Percentiles rank a stretch among this genome's conserved stretches.
Conservation (phyloP, 37 sponge, comb jelly and placozoan genomes). For the Geodia barretti region DNA sequence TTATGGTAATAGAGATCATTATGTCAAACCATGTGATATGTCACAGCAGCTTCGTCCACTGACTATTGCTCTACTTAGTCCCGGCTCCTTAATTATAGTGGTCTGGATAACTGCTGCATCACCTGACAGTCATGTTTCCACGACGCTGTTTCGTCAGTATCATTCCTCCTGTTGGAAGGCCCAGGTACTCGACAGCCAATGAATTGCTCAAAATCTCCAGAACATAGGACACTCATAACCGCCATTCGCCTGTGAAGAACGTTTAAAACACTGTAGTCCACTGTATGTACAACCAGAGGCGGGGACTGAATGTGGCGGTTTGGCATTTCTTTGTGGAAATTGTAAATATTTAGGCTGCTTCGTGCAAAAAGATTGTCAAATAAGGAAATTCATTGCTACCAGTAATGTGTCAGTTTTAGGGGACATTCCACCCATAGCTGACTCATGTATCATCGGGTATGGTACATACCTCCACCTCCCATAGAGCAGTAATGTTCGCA, state of each 20-base stretch:
- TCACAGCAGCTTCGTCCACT: neutral
- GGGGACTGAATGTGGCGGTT: too few relatives aligned
- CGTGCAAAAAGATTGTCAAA: neutral
- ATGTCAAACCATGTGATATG: neutral
- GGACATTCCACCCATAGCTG: neutral
- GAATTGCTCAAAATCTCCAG: conserved; percentile 55
- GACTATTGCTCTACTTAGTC: neutral
- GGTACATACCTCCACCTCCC: conserved; percentile 34
- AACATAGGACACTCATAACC: too few relatives aligned
- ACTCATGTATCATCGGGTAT: too few relatives aligned
- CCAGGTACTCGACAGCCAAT: conserved; percentile 22
- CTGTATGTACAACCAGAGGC: too few relatives aligned
- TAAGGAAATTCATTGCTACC: too few relatives aligned
- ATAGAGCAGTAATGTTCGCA: conserved; percentile 22
- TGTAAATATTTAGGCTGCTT: too few relatives aligned
- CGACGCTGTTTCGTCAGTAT: conserved; percentile 25
- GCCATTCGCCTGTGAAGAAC: too few relatives aligned
- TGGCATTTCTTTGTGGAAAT: too few relatives aligned
- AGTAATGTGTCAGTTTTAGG: neutral
- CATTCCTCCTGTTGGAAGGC: conserved; percentile 44
- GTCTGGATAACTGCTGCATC: neutral
- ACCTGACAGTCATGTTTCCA: neutral
- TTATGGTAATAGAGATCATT: neutral
- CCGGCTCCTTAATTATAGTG: neutral
- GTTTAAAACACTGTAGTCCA: too few relatives aligned